Percentiles rank a stretch among this genome's conserved stretches.
Conservation (phyloP, 2,888 invertebrate genomes). For the Merodon equestris region DNA sequence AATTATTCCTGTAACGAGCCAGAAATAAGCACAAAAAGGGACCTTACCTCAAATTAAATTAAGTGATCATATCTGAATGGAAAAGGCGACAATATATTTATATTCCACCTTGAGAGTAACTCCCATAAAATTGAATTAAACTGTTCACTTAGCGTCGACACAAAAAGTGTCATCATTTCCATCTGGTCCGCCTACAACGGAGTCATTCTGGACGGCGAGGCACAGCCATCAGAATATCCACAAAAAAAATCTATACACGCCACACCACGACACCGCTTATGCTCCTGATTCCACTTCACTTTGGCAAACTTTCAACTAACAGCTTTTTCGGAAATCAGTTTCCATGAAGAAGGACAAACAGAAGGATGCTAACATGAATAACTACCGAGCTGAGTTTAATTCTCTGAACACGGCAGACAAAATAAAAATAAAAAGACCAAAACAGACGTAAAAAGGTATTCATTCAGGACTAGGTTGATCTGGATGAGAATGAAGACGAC, state of each 20-base stretch:
- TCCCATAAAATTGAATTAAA: conserved; percentile 70
- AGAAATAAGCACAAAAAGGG: conserved; percentile 15
- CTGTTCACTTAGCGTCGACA: conserved; percentile 65
- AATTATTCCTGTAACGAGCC: conserved; percentile 2
- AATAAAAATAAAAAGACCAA: too few species aligned
- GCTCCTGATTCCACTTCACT: conserved; percentile 8
- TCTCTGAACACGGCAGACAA: conserved; percentile 5
- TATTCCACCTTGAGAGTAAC: conserved; percentile 61
- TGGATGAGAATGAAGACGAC: conserved; percentile 21
- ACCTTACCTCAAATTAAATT: conserved; percentile 59
- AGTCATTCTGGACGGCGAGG: conserved; percentile 1
- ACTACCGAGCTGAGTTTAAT: conserved; percentile 64
- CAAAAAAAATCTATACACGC: conserved; percentile 14
- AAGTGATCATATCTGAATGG: conserved; percentile 60
- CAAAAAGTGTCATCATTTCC: conserved; percentile 64
- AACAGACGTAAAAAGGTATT: too few species aligned
- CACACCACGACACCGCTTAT: conserved; percentile 27
- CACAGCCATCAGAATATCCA: conserved; percentile 6
- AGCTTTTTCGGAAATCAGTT: conserved; percentile 62
- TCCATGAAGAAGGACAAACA: conserved; percentile 40
- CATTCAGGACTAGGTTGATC: too few species aligned
- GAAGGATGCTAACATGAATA: conserved; percentile 67
- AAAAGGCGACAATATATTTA: conserved; percentile 59
- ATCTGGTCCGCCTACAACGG: conserved; percentile 58
- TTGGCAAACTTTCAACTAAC: conserved; percentile 67